Base-by-base conservation (phyloP, 2,888 invertebrate genomes). In the Temnothorax unifasciatus region DNA sequence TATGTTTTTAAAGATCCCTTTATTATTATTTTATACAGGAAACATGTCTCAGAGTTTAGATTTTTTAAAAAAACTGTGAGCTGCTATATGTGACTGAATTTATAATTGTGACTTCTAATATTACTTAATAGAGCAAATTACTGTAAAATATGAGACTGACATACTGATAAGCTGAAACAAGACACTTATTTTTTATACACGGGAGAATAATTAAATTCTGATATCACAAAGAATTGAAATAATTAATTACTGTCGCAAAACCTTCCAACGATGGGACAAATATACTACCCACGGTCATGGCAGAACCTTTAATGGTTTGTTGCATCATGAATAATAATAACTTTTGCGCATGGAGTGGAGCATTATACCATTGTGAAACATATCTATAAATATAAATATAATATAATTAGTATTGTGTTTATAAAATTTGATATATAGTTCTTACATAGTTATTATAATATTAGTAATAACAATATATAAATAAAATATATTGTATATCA, bases 191-290 rank as follows among this genome's bases (percentile, higher is more conserved):
- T 66, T 50, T n/a, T 47, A 52, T 25, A 54, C 1, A 15, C 9
- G 21, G 0, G 0, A 1, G 5, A 44, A 0, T 38, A 47, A 47
- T 54, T 15, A 66, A 66, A 34, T 76, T 50, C 0, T 44, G 15
- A 3, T 59, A 34, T 34, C 8, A 38, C 8, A 25, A 25, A 11
- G 18, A 63, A 21, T 71, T 38, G 9, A 74, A 61, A 34, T 41
- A 18, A 41, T 68, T 29, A 25, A 47, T 76, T 83, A 83, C 77
- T 47, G 68, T 69, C 4, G 63, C 25, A 44, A 83, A 83, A 18
- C 61, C 77, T 69, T 83, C 83, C 61, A 68, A 77, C 21, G 83
- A 83, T 64, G 76, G 38, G 2, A 63, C 57, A 38, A 73, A 77
- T 18, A 77, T 44, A 61, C 52, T 61, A 2, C 41, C 47, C 34